Conservation (phyloP, 2,888 invertebrate genomes). For the Drosophila imparisetae region DNA sequence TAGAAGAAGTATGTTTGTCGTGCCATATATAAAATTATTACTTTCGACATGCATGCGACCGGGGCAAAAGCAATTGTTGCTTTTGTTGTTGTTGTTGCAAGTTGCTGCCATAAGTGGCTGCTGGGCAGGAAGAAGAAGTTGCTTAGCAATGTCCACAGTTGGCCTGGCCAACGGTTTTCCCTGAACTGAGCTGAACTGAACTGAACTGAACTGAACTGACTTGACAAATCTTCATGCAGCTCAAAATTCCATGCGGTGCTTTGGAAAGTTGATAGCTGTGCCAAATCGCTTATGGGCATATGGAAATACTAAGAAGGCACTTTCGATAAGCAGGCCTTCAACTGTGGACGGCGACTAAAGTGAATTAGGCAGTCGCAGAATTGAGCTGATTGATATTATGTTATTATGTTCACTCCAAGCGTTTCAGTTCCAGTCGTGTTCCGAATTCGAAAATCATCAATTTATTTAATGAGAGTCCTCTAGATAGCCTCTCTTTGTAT, state of each 20-base stretch:
- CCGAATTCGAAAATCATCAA: background rate
- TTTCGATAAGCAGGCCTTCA: too few species aligned
- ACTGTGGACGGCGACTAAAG: background rate
- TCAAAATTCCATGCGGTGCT: conserved; percentile 18
- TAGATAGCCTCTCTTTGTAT: background rate
- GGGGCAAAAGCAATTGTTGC: conserved; percentile 40
- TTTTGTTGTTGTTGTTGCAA: conserved; percentile 31
- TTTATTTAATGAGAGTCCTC: background rate
- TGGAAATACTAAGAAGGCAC: conserved; percentile 18
- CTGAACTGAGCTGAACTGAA: conserved; percentile 1
- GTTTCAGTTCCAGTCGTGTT: background rate
- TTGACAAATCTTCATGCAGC: conserved; percentile 48
- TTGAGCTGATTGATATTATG: background rate
- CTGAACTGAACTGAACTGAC: conserved; percentile 11
- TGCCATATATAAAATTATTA: conserved; percentile 80
- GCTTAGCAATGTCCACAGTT: conserved; percentile 34
- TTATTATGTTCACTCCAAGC: background rate
- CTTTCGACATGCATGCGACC: conserved; percentile 76
- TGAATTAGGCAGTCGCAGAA: background rate
- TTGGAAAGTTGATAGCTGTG: conserved; percentile 43
- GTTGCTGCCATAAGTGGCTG: conserved; percentile 49
- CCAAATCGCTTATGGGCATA: conserved; percentile 28
- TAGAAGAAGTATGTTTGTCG: conserved; percentile 75
- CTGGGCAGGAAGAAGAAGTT: conserved; percentile 60
- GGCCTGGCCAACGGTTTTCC: conserved; percentile 30